Evolutionary conservation across 1,140 invertebrate species (phyloP).

Genomic region (Drosophila grimshawi): DNA sequence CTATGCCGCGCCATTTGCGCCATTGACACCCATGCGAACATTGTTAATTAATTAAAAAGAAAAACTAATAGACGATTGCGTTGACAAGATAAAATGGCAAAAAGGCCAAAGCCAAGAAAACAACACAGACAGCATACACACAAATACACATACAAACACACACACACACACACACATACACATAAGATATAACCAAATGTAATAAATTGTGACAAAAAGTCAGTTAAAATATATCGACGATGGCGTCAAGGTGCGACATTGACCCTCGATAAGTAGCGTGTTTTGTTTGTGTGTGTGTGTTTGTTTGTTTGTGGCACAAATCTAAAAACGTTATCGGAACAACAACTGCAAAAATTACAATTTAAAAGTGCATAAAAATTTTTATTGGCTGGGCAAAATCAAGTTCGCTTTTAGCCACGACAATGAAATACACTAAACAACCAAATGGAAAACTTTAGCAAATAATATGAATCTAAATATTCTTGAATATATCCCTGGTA

Average conservation of each 20-base stretch:
- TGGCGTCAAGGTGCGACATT: slow-evolving; percentile 77
- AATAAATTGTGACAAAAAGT: slow-evolving; percentile 78
- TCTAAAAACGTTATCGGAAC: slow-evolving; percentile 48
- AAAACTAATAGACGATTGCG: slow-evolving; percentile 77
- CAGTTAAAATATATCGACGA: slow-evolving; percentile 64
- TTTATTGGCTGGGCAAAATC: slow-evolving; percentile 52
- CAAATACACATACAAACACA: slow-evolving; percentile 18
- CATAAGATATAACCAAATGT: slow-evolving; percentile 47
- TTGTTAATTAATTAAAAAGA: slow-evolving; percentile 77
- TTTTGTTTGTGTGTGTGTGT: slow-evolving; percentile 29
- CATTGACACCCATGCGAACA: slow-evolving; percentile 78
- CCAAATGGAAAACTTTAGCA: background rate
- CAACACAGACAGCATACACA: slow-evolving; percentile 40
- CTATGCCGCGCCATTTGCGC: slow-evolving; percentile 50
- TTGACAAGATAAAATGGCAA: slow-evolving; percentile 75
- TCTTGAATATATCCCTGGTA: background rate
- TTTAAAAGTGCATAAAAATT: slow-evolving; percentile 79
- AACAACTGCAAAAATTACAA: slow-evolving; percentile 52
- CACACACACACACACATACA: slow-evolving; percentile 21
- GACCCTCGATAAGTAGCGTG: slow-evolving; percentile 59
- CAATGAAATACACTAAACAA: slow-evolving; percentile 59
- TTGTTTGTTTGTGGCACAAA: slow-evolving; percentile 61
- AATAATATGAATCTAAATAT: background rate
- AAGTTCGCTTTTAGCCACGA: slow-evolving; percentile 53
- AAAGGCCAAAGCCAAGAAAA: slow-evolving; percentile 50